Evolutionary conservation across 2,888 invertebrate species (phyloP).

Genomic region (Epirrita christyi): DNA sequence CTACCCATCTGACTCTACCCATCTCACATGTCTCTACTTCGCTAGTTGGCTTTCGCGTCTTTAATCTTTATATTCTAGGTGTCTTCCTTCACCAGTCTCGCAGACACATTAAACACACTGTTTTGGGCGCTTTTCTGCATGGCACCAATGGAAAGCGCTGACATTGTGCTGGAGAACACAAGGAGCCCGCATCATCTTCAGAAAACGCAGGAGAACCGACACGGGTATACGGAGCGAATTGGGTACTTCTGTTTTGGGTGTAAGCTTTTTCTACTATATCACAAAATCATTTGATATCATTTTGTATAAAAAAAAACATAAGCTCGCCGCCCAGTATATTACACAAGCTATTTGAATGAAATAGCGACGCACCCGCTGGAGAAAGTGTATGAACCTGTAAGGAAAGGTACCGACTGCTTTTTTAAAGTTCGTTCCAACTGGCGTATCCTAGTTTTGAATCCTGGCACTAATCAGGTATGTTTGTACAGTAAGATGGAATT

Average conservation of each 20-base stretch:
- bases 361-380: too few species aligned
- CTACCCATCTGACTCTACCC: too few species aligned
- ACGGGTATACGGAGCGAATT: conserved; percentile 86
- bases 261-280: conserved; percentile 42
- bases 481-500: too few species aligned
- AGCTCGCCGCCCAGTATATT: conserved; percentile 4
- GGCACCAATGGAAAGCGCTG: conserved; percentile 86
- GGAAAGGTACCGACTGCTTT: too few species aligned
- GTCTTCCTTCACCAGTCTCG: conserved; percentile 85
- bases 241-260: conserved; percentile 88
- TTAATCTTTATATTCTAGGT: conserved; percentile 58
- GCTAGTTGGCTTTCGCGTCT: background rate
- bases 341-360: too few species aligned
- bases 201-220: conserved; percentile 82
- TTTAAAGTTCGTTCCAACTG: too few species aligned
- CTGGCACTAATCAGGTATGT: too few species aligned
- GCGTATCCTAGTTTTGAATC: too few species aligned
- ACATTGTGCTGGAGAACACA: conserved; percentile 86
- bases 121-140: conserved; percentile 90
- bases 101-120: conserved; percentile 85
- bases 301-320: conserved; percentile 10
- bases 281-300: background rate
- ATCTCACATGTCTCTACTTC: too few species aligned
- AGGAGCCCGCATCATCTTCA: conserved; percentile 48
- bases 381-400: too few species aligned